phyloP scores from a whole-genome alignment of 2,797 vertebrate species.

The Pristis pectinata region DNA sequence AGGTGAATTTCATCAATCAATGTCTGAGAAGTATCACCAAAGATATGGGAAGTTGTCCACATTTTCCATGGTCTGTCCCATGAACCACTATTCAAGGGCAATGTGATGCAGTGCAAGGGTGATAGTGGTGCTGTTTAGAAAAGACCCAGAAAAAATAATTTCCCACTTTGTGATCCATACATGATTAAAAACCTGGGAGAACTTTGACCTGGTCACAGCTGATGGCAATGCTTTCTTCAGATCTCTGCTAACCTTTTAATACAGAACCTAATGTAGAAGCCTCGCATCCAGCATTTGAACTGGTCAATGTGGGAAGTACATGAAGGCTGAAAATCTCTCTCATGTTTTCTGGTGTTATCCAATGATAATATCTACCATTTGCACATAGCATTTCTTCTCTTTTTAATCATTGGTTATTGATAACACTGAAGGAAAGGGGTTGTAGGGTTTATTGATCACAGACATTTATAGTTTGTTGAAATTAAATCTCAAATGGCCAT shows the following conservation, averaged over 20 bases:
- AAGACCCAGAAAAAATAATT: neutral
- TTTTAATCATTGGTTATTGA: neutral
- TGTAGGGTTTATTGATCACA: neutral
- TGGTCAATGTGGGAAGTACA: neutral
- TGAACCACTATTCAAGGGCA: too few species aligned
- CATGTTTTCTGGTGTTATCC: neutral
- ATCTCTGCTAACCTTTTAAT: neutral
- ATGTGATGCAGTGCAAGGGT: neutral
- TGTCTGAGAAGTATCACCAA: too few species aligned
- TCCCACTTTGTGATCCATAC: neutral
- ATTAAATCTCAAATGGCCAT: neutral
- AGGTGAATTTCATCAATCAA: too few species aligned
- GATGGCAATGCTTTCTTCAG: neutral
- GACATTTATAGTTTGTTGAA: neutral
- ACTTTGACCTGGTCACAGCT: neutral
- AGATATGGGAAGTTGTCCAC: too few species aligned
- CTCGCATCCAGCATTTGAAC: neutral
- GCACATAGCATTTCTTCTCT: neutral
- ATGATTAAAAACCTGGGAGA: neutral
- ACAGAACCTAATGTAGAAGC: neutral
- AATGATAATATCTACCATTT: neutral
- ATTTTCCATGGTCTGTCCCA: too few species aligned
- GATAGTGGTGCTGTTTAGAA: neutral
- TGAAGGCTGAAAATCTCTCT: neutral
- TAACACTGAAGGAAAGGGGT: neutral